Evolutionary conservation across 1,140 invertebrate genomes (phyloP).

Genomic region (Ceratoteleas bidentatus): DNA sequence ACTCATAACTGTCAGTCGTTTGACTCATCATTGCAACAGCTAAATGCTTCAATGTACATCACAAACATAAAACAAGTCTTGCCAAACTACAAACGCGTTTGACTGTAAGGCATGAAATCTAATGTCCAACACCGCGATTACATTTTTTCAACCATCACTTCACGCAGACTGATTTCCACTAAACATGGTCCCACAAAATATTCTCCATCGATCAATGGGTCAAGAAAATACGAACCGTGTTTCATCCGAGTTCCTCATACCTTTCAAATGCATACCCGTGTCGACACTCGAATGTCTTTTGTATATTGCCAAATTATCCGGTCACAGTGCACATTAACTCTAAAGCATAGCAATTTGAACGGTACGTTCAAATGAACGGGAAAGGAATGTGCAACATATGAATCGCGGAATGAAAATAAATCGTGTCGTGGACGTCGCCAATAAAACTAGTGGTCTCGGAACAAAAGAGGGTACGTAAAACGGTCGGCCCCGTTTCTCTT

Average conservation of each 20-base stretch:
- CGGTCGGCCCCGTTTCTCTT: slow-evolving; percentile 40
- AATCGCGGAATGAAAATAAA: slow-evolving; percentile 4
- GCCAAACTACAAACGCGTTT: no score
- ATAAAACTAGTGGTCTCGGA: slow-evolving; percentile 15
- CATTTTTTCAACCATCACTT: no score
- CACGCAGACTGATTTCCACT: background rate
- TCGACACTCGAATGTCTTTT: slow-evolving; percentile 4
- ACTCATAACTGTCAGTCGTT: background rate
- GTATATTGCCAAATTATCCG: background rate
- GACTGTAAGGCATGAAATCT: no score
- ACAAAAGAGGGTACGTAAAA: slow-evolving; percentile 7
- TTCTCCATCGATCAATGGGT: no score
- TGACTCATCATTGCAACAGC: no score
- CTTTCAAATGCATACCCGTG: slow-evolving; percentile 11
- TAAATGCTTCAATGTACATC: no score
- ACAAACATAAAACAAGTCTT: no score
- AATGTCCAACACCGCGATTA: no score
- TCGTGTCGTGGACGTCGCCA: slow-evolving; percentile 4
- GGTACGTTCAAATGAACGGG: background rate
- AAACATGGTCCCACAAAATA: background rate
- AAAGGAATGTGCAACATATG: background rate
- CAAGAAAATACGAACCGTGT: no score
- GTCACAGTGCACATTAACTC: slow-evolving; percentile 1
- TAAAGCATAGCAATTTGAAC: slow-evolving; percentile 38
- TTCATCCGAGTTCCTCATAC: no score